Evolutionary conservation across 1,140 invertebrate genomes (phyloP).

Genomic region (Hycleus cichorii): DNA sequence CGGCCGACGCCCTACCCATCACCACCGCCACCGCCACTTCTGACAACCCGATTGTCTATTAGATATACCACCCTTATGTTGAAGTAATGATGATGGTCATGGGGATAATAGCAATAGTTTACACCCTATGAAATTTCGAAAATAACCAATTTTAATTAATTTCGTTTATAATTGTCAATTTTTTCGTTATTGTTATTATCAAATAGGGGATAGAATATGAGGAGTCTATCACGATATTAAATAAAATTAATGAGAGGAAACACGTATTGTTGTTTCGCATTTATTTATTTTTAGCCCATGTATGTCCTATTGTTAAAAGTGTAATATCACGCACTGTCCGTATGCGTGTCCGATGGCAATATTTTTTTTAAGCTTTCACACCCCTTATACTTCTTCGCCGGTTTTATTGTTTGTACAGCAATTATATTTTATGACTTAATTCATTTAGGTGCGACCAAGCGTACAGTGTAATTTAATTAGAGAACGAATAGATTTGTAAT

Average conservation of each 20-base stretch:
- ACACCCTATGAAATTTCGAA: no score
- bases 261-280: conserved; percentile 10
- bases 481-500: neutral
- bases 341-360: conserved; percentile 6
- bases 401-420: conserved; percentile 12
- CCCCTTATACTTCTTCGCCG: no score
- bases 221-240: no score
- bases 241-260: neutral
- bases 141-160: no score
- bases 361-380: neutral
- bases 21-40: no score
- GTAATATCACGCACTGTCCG: conserved; percentile 11
- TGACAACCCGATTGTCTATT: no score
- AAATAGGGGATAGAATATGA: no score
- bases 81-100: no score
- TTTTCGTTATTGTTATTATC: no score
- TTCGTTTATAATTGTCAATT: no score
- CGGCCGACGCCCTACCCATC: neutral
- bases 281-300: neutral
- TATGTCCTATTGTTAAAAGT: conserved; percentile 11
- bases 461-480: conserved; percentile 15
- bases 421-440: conserved; percentile 23
- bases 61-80: no score
- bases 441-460: conserved; percentile 11
- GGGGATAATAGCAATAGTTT: no score